A percentile compares a stretch with the other conserved stretches of the same genome.
phyloP scores from a whole-genome alignment of 2,888 invertebrate species.

The Mellilla xanthometata region DNA sequence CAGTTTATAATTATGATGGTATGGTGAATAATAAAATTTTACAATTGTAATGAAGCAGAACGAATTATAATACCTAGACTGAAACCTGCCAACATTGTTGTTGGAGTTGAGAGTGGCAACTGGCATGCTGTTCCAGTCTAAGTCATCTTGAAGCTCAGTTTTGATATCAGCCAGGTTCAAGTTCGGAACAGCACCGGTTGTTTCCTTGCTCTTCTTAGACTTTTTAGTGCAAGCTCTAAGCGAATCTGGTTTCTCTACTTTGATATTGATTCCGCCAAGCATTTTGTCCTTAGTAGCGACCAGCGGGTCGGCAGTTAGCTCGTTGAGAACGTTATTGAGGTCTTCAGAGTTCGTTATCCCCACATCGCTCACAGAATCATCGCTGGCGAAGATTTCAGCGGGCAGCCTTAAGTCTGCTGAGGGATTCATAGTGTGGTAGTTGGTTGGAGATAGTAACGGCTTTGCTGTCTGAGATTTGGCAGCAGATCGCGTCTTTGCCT shows the following conservation, averaged over 20 bases:
- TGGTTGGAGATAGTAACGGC: slow-evolving; percentile 46
- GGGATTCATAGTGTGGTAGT: slow-evolving; percentile 61
- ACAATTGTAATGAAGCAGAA: neutral
- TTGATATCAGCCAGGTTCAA: slow-evolving; percentile 69
- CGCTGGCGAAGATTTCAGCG: slow-evolving; percentile 77
- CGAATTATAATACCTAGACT: slow-evolving; percentile 64
- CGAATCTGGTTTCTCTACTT: slow-evolving; percentile 53
- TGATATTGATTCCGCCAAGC: slow-evolving; percentile 72
- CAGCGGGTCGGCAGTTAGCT: slow-evolving; percentile 43
- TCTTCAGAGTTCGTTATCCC: slow-evolving; percentile 57
- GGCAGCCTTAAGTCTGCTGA: slow-evolving; percentile 71
- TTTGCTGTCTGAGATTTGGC: slow-evolving; percentile 35
- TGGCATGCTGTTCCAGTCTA: slow-evolving; percentile 76
- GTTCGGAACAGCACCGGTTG: slow-evolving; percentile 34
- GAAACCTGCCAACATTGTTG: slow-evolving; percentile 63
- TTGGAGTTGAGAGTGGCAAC: slow-evolving; percentile 72
- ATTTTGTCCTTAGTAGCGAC: slow-evolving; percentile 61
- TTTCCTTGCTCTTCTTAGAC: slow-evolving; percentile 55
- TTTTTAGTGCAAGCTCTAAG: slow-evolving; percentile 50
- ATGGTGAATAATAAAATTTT: too few species aligned
- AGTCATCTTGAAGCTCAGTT: slow-evolving; percentile 75
- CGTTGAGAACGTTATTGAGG: slow-evolving; percentile 50
- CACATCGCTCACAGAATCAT: slow-evolving; percentile 71
- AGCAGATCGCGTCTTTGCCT: slow-evolving; percentile 36
- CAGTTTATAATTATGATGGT: too few species aligned